Percentiles rank a stretch among this genome's conserved stretches.
Evolutionary conservation across 2,797 vertebrate genomes (phyloP).

Genomic region (Onychomys torridus): DNA sequence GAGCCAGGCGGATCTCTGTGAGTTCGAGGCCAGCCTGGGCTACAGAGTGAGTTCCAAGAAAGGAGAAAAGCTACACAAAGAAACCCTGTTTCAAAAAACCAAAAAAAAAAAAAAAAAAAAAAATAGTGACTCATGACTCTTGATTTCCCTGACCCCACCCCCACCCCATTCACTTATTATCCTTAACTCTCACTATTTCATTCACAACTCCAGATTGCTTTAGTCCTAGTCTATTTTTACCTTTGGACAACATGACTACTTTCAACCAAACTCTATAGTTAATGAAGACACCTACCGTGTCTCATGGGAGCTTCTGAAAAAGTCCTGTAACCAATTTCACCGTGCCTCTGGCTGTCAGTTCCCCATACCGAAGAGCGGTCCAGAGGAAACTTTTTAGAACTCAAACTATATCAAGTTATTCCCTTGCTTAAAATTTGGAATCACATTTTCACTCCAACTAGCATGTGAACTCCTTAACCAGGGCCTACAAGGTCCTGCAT

Average conservation of each 20-base stretch:
- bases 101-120: no score
- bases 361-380: neutral
- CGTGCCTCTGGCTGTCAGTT: neutral
- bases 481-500: neutral
- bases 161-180: neutral
- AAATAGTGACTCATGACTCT: neutral
- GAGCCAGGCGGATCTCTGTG: no score
- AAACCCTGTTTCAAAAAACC: no score
- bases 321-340: neutral
- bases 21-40: no score
- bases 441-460: neutral
- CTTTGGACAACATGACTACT: neutral
- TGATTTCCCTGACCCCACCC: neutral
- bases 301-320: neutral
- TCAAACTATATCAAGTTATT: neutral
- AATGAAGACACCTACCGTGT: neutral
- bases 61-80: no score
- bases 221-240: neutral
- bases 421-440: conserved; percentile 15
- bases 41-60: no score
- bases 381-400: neutral
- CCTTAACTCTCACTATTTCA: neutral
- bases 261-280: neutral
- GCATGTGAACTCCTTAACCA: conserved; percentile 22
- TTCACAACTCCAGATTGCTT: neutral